phyloP scores from a whole-genome alignment of 2,113 vertebrate species.

The Suncus etruscus region DNA sequence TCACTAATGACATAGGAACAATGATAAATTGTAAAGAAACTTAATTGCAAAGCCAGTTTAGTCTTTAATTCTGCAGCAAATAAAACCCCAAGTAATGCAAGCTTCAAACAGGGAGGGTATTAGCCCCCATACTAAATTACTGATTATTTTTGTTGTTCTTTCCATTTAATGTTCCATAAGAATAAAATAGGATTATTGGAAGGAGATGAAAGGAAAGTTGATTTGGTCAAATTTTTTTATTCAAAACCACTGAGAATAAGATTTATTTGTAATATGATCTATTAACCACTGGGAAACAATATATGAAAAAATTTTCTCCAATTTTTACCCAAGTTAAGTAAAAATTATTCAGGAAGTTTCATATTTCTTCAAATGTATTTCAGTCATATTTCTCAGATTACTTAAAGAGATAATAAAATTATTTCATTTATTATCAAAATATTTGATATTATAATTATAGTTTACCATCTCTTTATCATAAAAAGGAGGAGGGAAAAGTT shows the following conservation, averaged over 20 bases:
- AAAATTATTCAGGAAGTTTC: slow-evolving; percentile 45
- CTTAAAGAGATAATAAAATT: slow-evolving; percentile 39
- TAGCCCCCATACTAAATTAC: neutral
- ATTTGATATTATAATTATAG: slow-evolving; percentile 46
- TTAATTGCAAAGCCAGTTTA: too few relatives aligned
- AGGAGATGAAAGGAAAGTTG: neutral
- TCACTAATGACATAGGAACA: too few relatives aligned
- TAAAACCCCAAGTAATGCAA: too few relatives aligned
- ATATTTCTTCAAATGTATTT: slow-evolving; percentile 45
- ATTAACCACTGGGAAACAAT: slow-evolving; percentile 19
- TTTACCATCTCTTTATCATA: slow-evolving; percentile 26
- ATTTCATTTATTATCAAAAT: slow-evolving; percentile 55
- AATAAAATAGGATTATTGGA: neutral
- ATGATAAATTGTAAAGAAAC: too few relatives aligned
- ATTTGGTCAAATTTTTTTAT: neutral
- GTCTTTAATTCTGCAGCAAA: too few relatives aligned
- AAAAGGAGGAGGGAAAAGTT: neutral
- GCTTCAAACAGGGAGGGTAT: neutral
- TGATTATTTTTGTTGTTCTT: neutral
- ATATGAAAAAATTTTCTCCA: slow-evolving; percentile 26
- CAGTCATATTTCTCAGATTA: slow-evolving; percentile 22
- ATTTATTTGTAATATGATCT: neutral
- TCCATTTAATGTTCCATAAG: neutral
- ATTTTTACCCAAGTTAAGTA: slow-evolving; percentile 28
- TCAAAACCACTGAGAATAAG: slow-evolving; percentile 32